These are phyloP conservation scores for Cinclus cinclus DNA, from an alignment of 2,113 vertebrate genomes.

Conservation along the genomic window DNA sequence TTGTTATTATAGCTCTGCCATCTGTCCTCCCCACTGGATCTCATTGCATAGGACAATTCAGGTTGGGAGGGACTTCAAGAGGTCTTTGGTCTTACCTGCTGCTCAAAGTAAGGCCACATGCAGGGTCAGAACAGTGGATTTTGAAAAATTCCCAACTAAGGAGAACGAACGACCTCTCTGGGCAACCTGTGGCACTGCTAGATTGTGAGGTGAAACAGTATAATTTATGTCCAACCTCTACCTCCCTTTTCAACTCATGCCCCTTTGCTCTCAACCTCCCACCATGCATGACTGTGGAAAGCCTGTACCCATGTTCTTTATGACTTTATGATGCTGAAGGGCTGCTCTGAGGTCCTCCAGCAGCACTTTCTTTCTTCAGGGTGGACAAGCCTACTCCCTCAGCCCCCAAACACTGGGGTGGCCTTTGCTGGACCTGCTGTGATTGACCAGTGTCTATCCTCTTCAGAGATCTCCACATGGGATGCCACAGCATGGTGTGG, in stretches of 20 bases:
- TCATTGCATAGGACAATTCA: neutral
- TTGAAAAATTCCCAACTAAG: neutral
- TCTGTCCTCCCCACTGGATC: neutral
- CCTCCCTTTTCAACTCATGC: neutral
- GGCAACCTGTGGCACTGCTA: too few species aligned
- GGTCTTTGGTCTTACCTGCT: neutral
- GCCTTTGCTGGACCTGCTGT: neutral
- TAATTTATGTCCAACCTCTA: neutral
- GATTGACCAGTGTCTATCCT: neutral
- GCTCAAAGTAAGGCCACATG: neutral
- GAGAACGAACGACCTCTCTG: neutral
- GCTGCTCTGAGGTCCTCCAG: neutral
- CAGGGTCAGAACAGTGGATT: neutral
- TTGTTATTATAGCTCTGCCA: neutral
- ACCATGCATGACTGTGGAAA: neutral
- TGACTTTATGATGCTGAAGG: too few species aligned
- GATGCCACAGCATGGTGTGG: neutral
- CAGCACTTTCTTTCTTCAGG: neutral
- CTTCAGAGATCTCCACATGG: neutral
- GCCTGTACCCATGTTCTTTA: neutral
- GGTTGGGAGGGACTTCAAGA: neutral
- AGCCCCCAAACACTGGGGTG: fast-evolving
- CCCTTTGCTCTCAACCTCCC: neutral
- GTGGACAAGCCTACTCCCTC: neutral
- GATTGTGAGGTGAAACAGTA: neutral